Base-by-base conservation (phyloP, 2,797 vertebrate genomes). In the Acestrorhynchus altus region DNA sequence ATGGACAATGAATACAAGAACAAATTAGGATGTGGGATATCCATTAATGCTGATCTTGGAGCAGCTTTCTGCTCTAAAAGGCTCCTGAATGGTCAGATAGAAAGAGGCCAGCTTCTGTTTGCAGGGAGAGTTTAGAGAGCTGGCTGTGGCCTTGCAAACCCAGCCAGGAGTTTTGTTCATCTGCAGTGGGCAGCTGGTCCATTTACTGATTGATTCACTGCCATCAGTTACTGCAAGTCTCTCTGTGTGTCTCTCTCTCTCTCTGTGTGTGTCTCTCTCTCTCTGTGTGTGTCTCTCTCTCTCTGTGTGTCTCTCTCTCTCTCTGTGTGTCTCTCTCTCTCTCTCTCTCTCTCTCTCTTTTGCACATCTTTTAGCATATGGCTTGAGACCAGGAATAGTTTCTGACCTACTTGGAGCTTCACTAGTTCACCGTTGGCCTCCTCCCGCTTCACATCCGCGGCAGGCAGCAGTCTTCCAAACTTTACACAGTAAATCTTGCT, bases 341-440 rank as follows among this genome's bases (percentile, higher is more conserved):
- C 52, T 67, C 11, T 70, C 49, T 78, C 35, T 57, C 20, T 74
- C 18, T 40, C 15, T n/a, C 7, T 51, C 47, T 16, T 61, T 44
- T 65, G 76, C 85, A 74, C 83, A 88, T 79, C 84, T 89, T 88
- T 87, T 86, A 90, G 84, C 90, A 92, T 89, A 88, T 90, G 89
- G 87, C 88, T 72, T 70, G 77, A 87, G 81, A 89, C 85, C 89
- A 93, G 87, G 85, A 93, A 92, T 91, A 92, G 88, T 57, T 90
- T 88, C 83, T 93, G 92, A 92, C 92, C 93, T 91, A 93, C 86
- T 93, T 93, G 89, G 83, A 90, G 86, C 79, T 57, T 88, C 81
- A 86, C 83, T 84, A 87, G 82, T 89, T 89, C 78, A 79, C 83
- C 84, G 88, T 82, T 81, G 87, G 87, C 86, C 80, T 82, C 80